Base-by-base conservation (phyloP, 1,140 invertebrate genomes). In the Eubasilissa regina region DNA sequence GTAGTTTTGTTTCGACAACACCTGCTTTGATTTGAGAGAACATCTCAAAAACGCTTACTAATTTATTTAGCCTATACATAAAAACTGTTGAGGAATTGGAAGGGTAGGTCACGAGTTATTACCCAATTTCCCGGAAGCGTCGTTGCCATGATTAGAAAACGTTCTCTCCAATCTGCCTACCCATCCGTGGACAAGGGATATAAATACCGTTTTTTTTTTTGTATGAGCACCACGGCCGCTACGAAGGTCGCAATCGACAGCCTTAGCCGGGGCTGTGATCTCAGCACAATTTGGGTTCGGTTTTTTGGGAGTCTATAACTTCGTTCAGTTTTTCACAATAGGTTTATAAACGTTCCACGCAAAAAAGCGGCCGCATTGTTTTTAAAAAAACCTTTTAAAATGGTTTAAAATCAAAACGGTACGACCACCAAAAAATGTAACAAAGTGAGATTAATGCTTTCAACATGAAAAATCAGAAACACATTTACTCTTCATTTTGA, bases 141-240 rank as follows among this genome's bases (percentile, higher is more conserved):
- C 48, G 48, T 15, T 51, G 48, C 48, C 48, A 8, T 8, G 11
- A 51, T 51, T 35, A 15, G 48, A 51, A 51, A 51, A 51, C 48
- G 48, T 51, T 13, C 9, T 51, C 48, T 51, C 48, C 48, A 51
- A 1, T 51, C 48, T 51, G 48, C n/a, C 48, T 51, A 51, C 48
- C 9, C 48, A 51, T 51, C 48, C n/a, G n/a, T 51, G 48, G 48
- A 51, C 48, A 51, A 51, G 48, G n/a, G 48, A 15, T 51, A 51
- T 51, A 51, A 51, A 51, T 51, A 51, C 48, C n/a, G 48, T 51
- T 51, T 51, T 15, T 15, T 51, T 15, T 15, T 15, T 51, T 15
- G 48, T 15, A 35, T 35, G 11, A 8, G n/a, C 48, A 13, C 48
- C 48, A 51, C 25, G 48, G 48, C 3, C n/a, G 11, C 48, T 51